These are phyloP conservation scores for Thalassaphorura encarpata DNA, from an alignment of 1,140 invertebrate genomes.

Conservation along the genomic window DNA sequence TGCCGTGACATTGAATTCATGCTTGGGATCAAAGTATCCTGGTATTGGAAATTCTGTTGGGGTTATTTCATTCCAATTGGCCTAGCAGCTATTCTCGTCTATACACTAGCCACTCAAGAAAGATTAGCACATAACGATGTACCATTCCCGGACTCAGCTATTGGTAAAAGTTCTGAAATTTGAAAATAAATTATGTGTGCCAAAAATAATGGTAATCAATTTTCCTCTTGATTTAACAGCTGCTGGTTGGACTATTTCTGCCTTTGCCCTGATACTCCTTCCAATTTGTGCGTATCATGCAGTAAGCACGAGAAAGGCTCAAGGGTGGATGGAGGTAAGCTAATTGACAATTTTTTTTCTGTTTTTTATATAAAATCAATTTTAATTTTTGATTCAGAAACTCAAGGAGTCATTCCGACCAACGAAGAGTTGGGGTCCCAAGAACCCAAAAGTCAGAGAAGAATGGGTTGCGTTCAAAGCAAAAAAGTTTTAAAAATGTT, in stretches of 20 bases:
- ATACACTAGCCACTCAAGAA: slow-evolving; percentile 44
- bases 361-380: not conserved
- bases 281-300: slow-evolving; percentile 44
- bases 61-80: slow-evolving; percentile 49
- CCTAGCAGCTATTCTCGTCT: slow-evolving; percentile 57
- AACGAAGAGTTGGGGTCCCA: slow-evolving; percentile 51
- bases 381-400: slow-evolving; percentile 39
- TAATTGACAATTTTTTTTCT: not conserved
- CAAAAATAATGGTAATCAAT: too few relatives aligned
- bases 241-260: slow-evolving; percentile 37
- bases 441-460: slow-evolving; percentile 38
- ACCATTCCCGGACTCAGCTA: slow-evolving; percentile 28
- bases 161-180: too few relatives aligned
- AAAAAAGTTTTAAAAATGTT: too few relatives aligned
- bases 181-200: too few relatives aligned
- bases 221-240: too few relatives aligned
- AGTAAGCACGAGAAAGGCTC: slow-evolving; percentile 25
- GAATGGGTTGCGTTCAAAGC: slow-evolving; percentile 42
- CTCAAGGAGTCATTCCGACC: slow-evolving; percentile 42
- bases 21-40: slow-evolving; percentile 53
- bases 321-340: slow-evolving; percentile 29
- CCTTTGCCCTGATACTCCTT: slow-evolving; percentile 46
- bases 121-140: slow-evolving; percentile 42
- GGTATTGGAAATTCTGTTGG: slow-evolving; percentile 71
- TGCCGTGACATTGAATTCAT: slow-evolving; percentile 67